Base-by-base conservation (phyloP, 2,797 vertebrate species). In the Eulemur mongoz region DNA sequence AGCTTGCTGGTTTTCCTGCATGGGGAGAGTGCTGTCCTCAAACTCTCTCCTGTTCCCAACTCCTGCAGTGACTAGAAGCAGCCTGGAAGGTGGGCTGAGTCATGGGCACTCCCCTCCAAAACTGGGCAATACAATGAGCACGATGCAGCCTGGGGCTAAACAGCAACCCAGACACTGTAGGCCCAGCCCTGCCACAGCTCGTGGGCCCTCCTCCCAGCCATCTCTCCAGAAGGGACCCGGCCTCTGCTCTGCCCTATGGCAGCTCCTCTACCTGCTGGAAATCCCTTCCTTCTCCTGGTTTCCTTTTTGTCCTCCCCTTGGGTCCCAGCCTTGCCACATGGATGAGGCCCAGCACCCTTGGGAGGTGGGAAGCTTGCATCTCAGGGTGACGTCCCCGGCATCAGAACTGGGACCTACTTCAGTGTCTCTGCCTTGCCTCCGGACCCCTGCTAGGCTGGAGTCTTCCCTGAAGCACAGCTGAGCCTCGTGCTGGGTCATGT, bases 11-110 rank as follows among this genome's bases (percentile, higher is more conserved):
- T 4, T n/a, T 61, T n/a, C 1, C 52, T 18, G 40, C 17, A 4
- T 5, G 0, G 1, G 14, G 17, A 30, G 23, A 40, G 23, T 23
- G 4, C 78, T 0, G 0, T 17, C 52, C 43, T 59, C 7, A 23
- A 38, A 8, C 23, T 40, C 38, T 45, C 45, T 75, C 45, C 40
- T 9, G 0, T 11, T 57, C 61, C 43, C 25, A 8, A 23, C 15
- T 61, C 63, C 57, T 32, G 4, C 10, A n/a, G n/a, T 25, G 4
- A 32, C 35, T 15, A 15, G 59, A 80, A 30, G 59, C 25, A 59
- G n/a, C 70, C 78, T 6, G 4, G 48, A 73, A 67, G 40, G 43
- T 23, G 63, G 73, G 50, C 83, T 69, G 43, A 50, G 35, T 75
- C 52, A 5, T 1, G 0, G 40, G 32, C 45, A 38, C 38, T 45